phyloP scores from a whole-genome alignment of 2,888 invertebrate species.

The Cheilosia impressa region DNA sequence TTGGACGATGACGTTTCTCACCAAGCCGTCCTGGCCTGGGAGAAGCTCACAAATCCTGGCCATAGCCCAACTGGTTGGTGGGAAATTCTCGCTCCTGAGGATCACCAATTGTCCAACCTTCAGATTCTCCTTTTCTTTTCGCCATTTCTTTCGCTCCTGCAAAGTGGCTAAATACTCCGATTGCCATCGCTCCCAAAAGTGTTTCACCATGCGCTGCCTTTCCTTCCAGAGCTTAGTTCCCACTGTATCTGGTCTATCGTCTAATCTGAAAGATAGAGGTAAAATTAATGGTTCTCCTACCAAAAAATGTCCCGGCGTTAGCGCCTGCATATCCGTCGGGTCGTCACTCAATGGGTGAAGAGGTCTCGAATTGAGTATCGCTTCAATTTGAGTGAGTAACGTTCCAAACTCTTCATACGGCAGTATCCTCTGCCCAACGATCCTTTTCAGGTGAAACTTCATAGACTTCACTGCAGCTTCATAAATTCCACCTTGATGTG shows the following conservation, averaged over 20 bases:
- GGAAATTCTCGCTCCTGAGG: background rate
- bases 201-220: background rate
- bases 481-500: constrained; percentile 64
- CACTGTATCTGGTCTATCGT: background rate
- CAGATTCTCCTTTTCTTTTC: background rate
- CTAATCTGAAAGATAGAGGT: no score
- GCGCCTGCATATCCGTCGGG: no score
- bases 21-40: background rate
- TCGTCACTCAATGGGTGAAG: no score
- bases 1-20: no score
- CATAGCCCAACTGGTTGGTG: constrained; percentile 2
- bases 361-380: no score
- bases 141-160: no score
- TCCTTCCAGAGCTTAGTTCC: background rate
- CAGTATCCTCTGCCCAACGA: constrained; percentile 7
- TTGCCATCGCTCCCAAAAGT: background rate
- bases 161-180: background rate
- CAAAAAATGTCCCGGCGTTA: no score
- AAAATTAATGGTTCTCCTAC: no score
- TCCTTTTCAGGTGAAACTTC: constrained; percentile 32
- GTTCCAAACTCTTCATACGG: constrained; percentile 32
- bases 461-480: constrained; percentile 55
- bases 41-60: background rate
- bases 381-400: no score
- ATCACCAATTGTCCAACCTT: background rate